A percentile compares a stretch with the other conserved stretches of the same genome.
These are phyloP conservation scores for Ophioninae sp. DNA, from an alignment of 2,888 invertebrate genomes.

Conservation along the genomic window DNA sequence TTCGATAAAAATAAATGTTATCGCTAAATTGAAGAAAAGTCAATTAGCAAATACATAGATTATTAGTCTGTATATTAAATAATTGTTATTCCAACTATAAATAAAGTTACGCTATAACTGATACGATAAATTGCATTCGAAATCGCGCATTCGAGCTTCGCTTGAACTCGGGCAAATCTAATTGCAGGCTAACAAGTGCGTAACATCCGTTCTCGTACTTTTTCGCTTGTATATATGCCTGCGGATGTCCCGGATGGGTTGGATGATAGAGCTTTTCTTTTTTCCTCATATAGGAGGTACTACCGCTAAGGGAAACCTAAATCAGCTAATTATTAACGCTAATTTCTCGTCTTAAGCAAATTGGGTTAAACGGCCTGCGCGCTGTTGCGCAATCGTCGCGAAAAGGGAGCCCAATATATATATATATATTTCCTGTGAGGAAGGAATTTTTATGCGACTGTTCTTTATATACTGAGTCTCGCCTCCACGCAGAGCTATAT, in stretches of 20 bases:
- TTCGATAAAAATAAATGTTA: too few species aligned
- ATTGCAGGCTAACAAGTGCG: slow-evolving; percentile 18
- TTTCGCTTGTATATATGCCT: not conserved
- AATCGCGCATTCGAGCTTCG: not conserved
- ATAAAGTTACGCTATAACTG: not conserved
- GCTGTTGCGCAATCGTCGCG: slow-evolving; percentile 59
- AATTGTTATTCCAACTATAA: not conserved
- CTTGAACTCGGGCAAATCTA: not conserved
- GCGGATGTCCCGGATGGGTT: slow-evolving; percentile 48
- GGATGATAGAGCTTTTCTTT: slow-evolving; percentile 57
- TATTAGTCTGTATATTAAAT: not conserved
- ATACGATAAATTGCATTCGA: not conserved
- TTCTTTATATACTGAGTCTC: slow-evolving; percentile 35
- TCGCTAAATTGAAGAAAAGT: too few species aligned
- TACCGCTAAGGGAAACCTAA: slow-evolving; percentile 60
- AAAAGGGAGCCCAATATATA: slow-evolving; percentile 45
- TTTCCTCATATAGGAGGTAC: slow-evolving; percentile 22
- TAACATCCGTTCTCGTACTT: slow-evolving; percentile 32
- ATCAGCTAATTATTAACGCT: slow-evolving; percentile 76
- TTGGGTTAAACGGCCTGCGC: slow-evolving; percentile 68
- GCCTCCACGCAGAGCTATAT: slow-evolving; percentile 48
- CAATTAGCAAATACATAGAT: too few species aligned
- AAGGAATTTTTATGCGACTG: slow-evolving; percentile 50
- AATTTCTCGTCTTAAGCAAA: slow-evolving; percentile 68
- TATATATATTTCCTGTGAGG: slow-evolving; percentile 1